Conservation (phyloP, 2,113 vertebrate species). For the Gallinago media region DNA sequence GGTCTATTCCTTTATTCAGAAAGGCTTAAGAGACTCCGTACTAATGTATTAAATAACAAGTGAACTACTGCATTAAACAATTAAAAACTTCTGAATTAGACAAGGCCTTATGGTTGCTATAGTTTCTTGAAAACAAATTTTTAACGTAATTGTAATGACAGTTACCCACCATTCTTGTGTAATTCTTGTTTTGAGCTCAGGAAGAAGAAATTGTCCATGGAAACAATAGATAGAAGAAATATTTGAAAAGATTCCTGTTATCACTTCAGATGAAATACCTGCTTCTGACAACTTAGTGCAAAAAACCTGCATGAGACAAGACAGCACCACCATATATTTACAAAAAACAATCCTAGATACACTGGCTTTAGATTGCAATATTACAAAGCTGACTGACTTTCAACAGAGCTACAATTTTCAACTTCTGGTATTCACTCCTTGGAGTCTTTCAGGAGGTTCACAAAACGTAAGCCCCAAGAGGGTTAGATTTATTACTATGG, state of each 20-base stretch:
- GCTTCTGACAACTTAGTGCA: constrained; percentile 90
- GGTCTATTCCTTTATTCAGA: background rate
- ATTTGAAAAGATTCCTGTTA: constrained; percentile 96
- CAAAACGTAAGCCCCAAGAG: background rate
- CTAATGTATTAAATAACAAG: background rate
- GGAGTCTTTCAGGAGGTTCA: background rate
- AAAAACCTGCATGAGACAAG: constrained; percentile 84
- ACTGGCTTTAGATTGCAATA: background rate
- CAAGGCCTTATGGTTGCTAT: background rate
- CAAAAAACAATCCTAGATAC: fast-evolving
- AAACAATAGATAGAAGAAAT: constrained; percentile 97
- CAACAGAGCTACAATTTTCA: background rate
- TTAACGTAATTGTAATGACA: background rate
- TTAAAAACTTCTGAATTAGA: background rate
- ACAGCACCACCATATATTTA: background rate
- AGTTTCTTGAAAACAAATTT: background rate
- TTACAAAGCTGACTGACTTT: background rate
- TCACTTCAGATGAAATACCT: constrained; percentile 90
- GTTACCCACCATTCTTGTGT: constrained; percentile 91
- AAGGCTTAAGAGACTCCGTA: background rate
- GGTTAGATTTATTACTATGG: background rate
- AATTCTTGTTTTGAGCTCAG: constrained; percentile 91
- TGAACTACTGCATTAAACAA: background rate
- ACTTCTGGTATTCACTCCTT: background rate
- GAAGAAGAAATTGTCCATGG: constrained; percentile 94